phyloP scores from a whole-genome alignment of 2,888 invertebrate genomes.

The Tipula confusa region DNA sequence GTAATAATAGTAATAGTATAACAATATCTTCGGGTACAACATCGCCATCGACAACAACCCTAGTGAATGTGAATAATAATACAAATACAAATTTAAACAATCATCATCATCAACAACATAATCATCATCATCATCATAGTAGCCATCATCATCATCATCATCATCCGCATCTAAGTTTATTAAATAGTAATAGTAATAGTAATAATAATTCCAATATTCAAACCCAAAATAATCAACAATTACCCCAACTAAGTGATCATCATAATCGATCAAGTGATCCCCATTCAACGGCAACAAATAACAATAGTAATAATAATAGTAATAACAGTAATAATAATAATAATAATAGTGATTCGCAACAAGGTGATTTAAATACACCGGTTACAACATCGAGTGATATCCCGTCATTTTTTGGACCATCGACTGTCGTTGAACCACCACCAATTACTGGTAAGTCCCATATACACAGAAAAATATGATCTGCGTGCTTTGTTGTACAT shows the following conservation, averaged over 20 bases:
- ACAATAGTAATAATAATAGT: background rate
- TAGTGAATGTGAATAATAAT: slow-evolving; percentile 36
- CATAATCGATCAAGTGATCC: slow-evolving; percentile 40
- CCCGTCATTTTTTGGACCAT: slow-evolving; percentile 85
- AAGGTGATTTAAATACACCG: slow-evolving; percentile 90
- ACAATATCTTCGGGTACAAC: slow-evolving; percentile 32
- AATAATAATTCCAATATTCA: slow-evolving; percentile 37
- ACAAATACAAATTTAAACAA: slow-evolving; percentile 37
- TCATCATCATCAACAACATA: slow-evolving; percentile 36
- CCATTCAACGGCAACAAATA: slow-evolving; percentile 4
- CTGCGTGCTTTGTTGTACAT: background rate
- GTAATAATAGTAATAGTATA: slow-evolving; percentile 37
- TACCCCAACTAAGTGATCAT: slow-evolving; percentile 41
- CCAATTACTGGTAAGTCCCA: slow-evolving; percentile 88
- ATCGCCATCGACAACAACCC: slow-evolving; percentile 37
- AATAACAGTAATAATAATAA: slow-evolving; percentile 26
- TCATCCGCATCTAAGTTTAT: slow-evolving; percentile 45
- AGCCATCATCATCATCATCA: slow-evolving; percentile 38
- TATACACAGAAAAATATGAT: no score
- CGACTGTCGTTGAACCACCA: slow-evolving; percentile 81
- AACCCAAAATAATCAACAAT: slow-evolving; percentile 29
- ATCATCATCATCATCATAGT: slow-evolving; percentile 29
- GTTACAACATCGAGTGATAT: slow-evolving; percentile 89
- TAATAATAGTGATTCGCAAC: slow-evolving; percentile 50
- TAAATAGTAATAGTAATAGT: slow-evolving; percentile 43